A percentile compares a stretch with the other conserved stretches of the same genome.
Conservation (phyloP, 2,113 vertebrate genomes). For the Macrotus californicus region DNA sequence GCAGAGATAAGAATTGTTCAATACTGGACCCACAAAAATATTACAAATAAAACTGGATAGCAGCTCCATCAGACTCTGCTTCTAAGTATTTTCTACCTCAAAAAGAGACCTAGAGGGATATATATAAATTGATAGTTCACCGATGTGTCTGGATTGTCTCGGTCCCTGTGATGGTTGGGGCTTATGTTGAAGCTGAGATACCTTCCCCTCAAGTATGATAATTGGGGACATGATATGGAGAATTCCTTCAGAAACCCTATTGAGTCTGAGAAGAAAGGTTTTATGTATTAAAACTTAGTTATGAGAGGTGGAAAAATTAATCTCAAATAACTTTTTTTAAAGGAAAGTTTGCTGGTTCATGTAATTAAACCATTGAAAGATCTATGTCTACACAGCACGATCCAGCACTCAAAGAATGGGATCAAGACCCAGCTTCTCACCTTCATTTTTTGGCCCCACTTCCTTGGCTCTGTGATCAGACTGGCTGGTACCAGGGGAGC, state of each 20-base stretch:
- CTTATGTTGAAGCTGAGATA: not conserved
- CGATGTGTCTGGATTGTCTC: fast-evolving
- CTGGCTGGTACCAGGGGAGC: not conserved
- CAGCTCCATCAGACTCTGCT: not conserved
- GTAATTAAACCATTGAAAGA: not conserved
- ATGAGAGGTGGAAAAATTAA: not conserved
- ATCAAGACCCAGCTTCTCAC: not conserved
- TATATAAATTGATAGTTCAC: not conserved
- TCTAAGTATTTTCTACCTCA: not conserved
- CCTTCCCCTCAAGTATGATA: not conserved
- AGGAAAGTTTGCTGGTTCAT: not conserved
- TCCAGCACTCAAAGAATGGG: not conserved
- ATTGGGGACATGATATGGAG: not conserved
- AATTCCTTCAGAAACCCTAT: not conserved
- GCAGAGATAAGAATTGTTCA: not conserved
- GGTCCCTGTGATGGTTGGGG: too few species aligned
- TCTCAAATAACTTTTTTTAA: not conserved
- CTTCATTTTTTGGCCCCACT: not conserved
- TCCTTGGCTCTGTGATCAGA: not conserved
- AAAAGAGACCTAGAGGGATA: not conserved
- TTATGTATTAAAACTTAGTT: not conserved
- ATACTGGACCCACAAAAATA: not conserved
- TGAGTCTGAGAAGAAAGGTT: not conserved
- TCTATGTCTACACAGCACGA: not conserved
- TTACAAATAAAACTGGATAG: not conserved